Percentiles rank a stretch among this genome's conserved stretches.
phyloP scores from a whole-genome alignment of 2,888 invertebrate genomes.

The Azorinus chamasolen region DNA sequence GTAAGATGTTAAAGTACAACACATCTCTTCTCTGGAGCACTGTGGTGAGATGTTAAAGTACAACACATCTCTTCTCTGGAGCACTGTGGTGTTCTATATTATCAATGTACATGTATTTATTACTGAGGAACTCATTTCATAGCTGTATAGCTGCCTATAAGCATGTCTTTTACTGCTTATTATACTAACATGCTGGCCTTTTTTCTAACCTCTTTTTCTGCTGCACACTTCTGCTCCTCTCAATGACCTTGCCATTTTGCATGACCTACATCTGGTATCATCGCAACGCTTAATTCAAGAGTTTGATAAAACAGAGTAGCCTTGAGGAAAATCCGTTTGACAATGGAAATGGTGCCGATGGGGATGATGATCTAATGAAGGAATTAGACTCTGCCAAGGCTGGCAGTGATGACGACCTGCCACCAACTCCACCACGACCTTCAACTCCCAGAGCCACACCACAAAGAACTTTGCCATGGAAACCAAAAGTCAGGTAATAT shows the following conservation, averaged over 20 bases:
- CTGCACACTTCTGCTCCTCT: slow-evolving; percentile 55
- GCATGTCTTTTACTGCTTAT: not conserved
- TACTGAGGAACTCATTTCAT: no score
- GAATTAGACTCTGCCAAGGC: slow-evolving; percentile 95
- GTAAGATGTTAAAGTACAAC: no score
- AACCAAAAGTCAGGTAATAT: slow-evolving; percentile 92
- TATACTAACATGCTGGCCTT: slow-evolving; percentile 71
- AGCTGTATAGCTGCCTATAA: not conserved
- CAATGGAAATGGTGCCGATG: slow-evolving; percentile 89
- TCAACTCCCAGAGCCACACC: slow-evolving; percentile 88
- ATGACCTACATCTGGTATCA: slow-evolving; percentile 54
- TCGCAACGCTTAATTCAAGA: slow-evolving; percentile 75
- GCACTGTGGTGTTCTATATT: no score
- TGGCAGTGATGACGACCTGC: slow-evolving; percentile 91
- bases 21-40: no score
- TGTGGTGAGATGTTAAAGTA: no score
- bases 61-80: no score
- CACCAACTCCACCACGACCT: slow-evolving; percentile 88
- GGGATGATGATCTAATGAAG: slow-evolving; percentile 90
- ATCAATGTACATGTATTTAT: no score
- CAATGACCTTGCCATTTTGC: slow-evolving; percentile 50
- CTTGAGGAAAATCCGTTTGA: slow-evolving; percentile 92
- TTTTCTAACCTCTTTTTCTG: slow-evolving; percentile 72
- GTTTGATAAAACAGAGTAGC: slow-evolving; percentile 97
- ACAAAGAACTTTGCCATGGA: slow-evolving; percentile 94